Conservation (phyloP, 2,797 vertebrate genomes). For the Myiotriccus ornatus region DNA sequence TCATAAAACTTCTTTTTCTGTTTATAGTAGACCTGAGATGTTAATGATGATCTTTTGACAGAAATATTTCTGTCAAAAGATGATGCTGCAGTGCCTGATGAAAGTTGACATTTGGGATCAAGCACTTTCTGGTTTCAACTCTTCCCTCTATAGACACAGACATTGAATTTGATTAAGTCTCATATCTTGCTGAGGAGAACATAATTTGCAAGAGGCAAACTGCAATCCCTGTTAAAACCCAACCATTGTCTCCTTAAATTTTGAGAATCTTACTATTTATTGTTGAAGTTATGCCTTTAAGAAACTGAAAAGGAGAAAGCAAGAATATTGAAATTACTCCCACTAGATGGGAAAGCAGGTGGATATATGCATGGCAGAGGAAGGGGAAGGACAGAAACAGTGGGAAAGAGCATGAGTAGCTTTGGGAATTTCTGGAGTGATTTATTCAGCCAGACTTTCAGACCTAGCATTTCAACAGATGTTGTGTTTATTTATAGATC, state of each 20-base stretch:
- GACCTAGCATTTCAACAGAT: constrained; percentile 33
- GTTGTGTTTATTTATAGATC: constrained; percentile 56
- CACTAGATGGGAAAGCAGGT: background rate
- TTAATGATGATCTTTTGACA: background rate
- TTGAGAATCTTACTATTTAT: background rate
- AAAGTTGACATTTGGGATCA: background rate
- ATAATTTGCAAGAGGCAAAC: background rate
- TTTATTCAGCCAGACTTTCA: constrained; percentile 39
- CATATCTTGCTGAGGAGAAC: background rate
- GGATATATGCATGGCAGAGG: background rate
- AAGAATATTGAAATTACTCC: background rate
- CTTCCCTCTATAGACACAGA: background rate
- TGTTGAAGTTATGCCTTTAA: background rate
- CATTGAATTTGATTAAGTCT: background rate
- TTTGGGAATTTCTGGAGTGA: constrained; percentile 35
- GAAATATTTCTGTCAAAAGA: background rate
- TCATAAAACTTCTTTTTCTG: background rate
- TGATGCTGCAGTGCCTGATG: background rate
- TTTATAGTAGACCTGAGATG: background rate
- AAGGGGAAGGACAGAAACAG: background rate
- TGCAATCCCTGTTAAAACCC: background rate
- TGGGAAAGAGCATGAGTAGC: background rate
- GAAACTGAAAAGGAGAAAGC: background rate
- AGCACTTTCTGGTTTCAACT: background rate
- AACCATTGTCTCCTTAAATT: background rate